Evolutionary conservation across 2,113 vertebrate genomes (phyloP), one percentile per base, ranked within the genome.

Genomic region (Propithecus coquereli): DNA sequence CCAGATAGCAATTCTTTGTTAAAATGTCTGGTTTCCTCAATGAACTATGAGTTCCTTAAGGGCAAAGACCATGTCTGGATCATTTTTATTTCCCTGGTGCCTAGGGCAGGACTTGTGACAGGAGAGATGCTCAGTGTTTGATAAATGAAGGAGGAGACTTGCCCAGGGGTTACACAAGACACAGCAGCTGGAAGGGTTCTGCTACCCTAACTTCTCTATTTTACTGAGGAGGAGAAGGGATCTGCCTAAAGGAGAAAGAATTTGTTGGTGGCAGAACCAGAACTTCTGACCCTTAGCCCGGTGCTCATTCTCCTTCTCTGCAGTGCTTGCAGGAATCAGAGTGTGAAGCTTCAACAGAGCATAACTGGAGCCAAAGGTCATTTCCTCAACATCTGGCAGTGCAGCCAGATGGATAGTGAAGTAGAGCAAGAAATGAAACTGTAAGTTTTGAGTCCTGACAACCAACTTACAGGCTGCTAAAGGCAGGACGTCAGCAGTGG

Each of bases 361-460:
- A 87, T 7, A 93, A 85, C 92, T 37, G 8, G 68, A 83, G 91
- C 94, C 94, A 97, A 93, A 74, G 86, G 63, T 3, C n/a, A 92
- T 70, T 74, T 50, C 77, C 34, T 82, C 37, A 82, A 91, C 93
- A 97, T 91, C 94, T 97, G 94, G 73, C 40, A 43, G 22, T 25
- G 40, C 1, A 88, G 88, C 50, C 96, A 97, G 94, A 92, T 89
- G 95, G 94, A 47, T 79, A 73, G 89, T 90, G 94, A 96, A 97
- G 94, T 93, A 86, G 89, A 97, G 97, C 77, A 86, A 90, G 83
- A 93, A 88, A 88, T 5, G 9, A 71, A 92, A 65, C 40, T 61
- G 68, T 47, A 80, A 68, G 88, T 91, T 87, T 95, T 25, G 22
- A 63, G 73, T 59, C 66, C 61, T 6, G 2, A 93, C 45, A 83